A percentile compares a stretch with the other conserved stretches of the same genome.
These are phyloP conservation scores for Caenorhabditis brenneri DNA, from an alignment of 1,140 invertebrate species.

Conservation along the genomic window DNA sequence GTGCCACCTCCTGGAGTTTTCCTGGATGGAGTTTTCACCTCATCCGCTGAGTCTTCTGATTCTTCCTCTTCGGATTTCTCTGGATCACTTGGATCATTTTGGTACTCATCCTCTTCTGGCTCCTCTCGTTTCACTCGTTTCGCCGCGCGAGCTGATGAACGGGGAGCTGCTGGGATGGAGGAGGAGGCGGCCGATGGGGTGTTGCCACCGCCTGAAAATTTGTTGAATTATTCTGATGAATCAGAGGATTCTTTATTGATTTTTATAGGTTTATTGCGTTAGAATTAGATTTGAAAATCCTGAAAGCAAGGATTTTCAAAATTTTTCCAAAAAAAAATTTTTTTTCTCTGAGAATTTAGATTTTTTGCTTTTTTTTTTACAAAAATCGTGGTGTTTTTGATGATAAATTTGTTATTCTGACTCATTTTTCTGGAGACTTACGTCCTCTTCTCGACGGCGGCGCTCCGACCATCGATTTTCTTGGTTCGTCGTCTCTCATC, in stretches of 20 bases:
- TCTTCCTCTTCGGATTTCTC: conserved; percentile 27
- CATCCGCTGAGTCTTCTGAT: conserved; percentile 22
- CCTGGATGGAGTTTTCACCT: background rate
- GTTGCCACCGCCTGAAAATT: background rate
- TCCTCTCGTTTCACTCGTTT: conserved; percentile 40
- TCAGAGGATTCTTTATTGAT: background rate
- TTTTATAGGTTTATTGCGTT: no score
- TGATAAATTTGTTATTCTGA: background rate
- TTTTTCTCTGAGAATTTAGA: background rate
- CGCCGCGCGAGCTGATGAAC: background rate
- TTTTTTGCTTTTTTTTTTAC: background rate
- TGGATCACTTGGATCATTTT: background rate
- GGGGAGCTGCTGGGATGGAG: background rate
- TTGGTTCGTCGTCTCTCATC: conserved; percentile 21
- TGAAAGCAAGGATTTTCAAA: background rate
- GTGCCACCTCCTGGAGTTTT: conserved; percentile 1
- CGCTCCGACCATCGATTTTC: conserved; percentile 50
- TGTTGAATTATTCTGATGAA: background rate
- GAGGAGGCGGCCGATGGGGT: no score
- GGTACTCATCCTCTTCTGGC: background rate
- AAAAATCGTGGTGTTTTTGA: background rate
- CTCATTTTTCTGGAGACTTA: background rate
- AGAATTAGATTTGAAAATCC: no score
- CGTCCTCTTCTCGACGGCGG: conserved; percentile 44
- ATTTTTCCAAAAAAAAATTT: background rate